These are phyloP conservation scores for Bombus superbus DNA, from an alignment of 1,140 invertebrate species.

Conservation along the genomic window DNA sequence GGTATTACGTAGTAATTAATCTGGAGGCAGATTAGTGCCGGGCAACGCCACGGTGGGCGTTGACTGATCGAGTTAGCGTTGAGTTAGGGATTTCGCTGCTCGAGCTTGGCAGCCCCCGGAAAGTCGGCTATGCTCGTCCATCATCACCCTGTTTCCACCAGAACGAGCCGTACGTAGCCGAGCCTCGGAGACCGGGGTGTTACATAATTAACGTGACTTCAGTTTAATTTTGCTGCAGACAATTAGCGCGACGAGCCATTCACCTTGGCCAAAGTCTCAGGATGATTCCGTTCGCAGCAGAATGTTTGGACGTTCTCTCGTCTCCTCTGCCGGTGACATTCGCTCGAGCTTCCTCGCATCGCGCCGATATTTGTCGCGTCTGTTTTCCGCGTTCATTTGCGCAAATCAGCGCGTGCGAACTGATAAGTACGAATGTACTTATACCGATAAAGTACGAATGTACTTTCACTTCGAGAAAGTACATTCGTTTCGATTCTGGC, in stretches of 20 bases:
- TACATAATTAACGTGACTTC: conserved; percentile 82
- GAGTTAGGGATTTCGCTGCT: conserved; percentile 80
- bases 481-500: too few species aligned
- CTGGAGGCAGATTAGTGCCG: conserved; percentile 78
- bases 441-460: too few species aligned
- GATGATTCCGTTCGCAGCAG: conserved; percentile 10
- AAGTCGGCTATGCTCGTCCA: conserved; percentile 79
- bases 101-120: conserved; percentile 76
- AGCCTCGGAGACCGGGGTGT: conserved; percentile 65
- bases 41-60: conserved; percentile 72
- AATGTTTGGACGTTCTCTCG: not conserved
- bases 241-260: conserved; percentile 72
- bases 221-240: conserved; percentile 81
- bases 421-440: too few species aligned
- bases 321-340: not conserved
- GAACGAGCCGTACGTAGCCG: conserved; percentile 28
- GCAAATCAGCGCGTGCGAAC: not conserved
- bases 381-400: not conserved
- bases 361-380: not conserved
- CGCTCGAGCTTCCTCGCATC: too few species aligned
- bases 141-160: conserved; percentile 75
- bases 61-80: conserved; percentile 82
- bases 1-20: conserved; percentile 81
- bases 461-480: not conserved
- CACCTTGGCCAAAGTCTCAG: conserved; percentile 30